phyloP scores from a whole-genome alignment of 2,888 invertebrate species.

The Exephanes ischioxanthus region DNA sequence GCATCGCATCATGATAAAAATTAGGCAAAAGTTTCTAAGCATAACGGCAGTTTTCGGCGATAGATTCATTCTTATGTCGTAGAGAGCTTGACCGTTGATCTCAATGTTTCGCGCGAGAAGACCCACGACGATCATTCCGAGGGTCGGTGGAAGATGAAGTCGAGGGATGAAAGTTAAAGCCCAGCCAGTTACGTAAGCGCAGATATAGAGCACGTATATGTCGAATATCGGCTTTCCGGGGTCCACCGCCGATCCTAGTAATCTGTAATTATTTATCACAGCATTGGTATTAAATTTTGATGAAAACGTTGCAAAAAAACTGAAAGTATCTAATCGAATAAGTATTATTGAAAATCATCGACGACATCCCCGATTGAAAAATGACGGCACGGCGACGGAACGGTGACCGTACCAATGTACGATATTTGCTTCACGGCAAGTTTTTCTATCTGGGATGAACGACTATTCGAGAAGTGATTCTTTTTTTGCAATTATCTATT shows the following conservation, averaged over 20 bases:
- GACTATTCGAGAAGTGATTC: not conserved
- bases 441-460: not conserved
- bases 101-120: constrained; percentile 78
- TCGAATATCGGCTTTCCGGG: constrained; percentile 62
- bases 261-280: constrained; percentile 15
- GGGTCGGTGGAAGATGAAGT: constrained; percentile 85
- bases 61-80: constrained; percentile 61
- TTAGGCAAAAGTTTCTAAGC: constrained; percentile 62
- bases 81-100: constrained; percentile 41
- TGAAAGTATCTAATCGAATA: too few species aligned
- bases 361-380: not conserved
- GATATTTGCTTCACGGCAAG: too few species aligned
- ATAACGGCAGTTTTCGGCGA: constrained; percentile 44
- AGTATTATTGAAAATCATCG: not conserved
- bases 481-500: not conserved
- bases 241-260: constrained; percentile 48
- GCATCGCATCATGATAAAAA: constrained; percentile 65
- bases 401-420: too few species aligned
- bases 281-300: not conserved
- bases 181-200: constrained; percentile 63
- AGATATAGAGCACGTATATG: constrained; percentile 59
- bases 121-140: constrained; percentile 87
- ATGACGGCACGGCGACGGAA: too few species aligned
- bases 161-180: constrained; percentile 60
- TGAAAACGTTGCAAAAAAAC: not conserved